These are phyloP conservation scores for Ormyrus labotus DNA, from an alignment of 2,888 invertebrate species.

Conservation along the genomic window DNA sequence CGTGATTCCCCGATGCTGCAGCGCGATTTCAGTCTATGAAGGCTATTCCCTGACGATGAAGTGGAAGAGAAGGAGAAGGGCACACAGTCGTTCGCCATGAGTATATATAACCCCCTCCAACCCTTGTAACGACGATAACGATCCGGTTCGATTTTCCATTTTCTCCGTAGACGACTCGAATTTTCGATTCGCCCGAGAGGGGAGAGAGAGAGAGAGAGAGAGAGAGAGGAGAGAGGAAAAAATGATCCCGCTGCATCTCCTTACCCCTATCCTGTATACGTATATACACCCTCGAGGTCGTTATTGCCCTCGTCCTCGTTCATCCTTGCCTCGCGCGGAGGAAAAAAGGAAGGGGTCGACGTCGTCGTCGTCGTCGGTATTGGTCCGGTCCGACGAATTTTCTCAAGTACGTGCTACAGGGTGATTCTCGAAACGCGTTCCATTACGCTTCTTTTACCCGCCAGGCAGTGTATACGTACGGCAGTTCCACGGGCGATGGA, in stretches of 20 bases:
- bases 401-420: slow-evolving; percentile 58
- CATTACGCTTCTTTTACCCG: slow-evolving; percentile 54
- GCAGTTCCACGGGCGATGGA: slow-evolving; percentile 55
- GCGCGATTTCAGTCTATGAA: slow-evolving; percentile 32
- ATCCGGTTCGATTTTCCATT: slow-evolving; percentile 45
- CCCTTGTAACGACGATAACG: slow-evolving; percentile 40
- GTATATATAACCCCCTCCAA: background rate
- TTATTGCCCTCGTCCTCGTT: slow-evolving; percentile 55
- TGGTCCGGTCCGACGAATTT: slow-evolving; percentile 58
- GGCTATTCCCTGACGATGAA: background rate
- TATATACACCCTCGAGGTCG: slow-evolving; percentile 22
- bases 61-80: background rate
- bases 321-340: slow-evolving; percentile 3
- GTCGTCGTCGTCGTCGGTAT: slow-evolving; percentile 58
- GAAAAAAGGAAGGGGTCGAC: slow-evolving; percentile 50
- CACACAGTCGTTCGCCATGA: slow-evolving; percentile 2
- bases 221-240: background rate
- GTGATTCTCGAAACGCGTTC: slow-evolving; percentile 61
- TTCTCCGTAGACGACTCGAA: slow-evolving; percentile 7
- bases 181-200: slow-evolving; percentile 28
- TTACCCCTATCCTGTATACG: too few relatives aligned
- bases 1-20: slow-evolving; percentile 29
- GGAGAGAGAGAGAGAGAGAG: background rate
- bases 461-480: background rate
- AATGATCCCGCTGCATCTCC: background rate